phyloP scores from a whole-genome alignment of 64 coral and sea anemone genomes.

The Pocillopora verrucosa region DNA sequence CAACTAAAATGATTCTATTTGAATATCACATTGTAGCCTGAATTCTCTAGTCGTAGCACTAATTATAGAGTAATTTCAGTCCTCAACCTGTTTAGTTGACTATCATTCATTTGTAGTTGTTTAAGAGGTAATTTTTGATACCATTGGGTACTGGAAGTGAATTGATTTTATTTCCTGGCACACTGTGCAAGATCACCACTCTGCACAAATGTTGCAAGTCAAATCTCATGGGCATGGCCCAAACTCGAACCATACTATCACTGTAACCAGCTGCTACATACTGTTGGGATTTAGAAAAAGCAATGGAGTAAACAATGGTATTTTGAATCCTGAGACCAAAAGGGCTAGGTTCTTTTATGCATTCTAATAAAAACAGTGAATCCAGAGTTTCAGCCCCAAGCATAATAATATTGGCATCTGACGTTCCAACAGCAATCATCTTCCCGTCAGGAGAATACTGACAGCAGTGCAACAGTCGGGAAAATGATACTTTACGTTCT shows the following conservation, averaged over 20 bases:
- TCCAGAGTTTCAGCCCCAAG: slow-evolving; percentile 45
- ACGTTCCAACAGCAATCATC: slow-evolving; percentile 76
- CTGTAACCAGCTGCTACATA: slow-evolving; percentile 87
- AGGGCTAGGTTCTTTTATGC: slow-evolving; percentile 39
- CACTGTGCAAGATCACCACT: slow-evolving; percentile 77
- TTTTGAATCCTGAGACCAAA: slow-evolving; percentile 49
- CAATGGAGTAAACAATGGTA: slow-evolving; percentile 74
- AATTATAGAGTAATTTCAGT: no score
- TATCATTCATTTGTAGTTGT: slow-evolving; percentile 1
- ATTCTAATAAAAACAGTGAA: slow-evolving; percentile 48
- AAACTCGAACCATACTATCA: slow-evolving; percentile 67
- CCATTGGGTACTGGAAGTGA: slow-evolving; percentile 68
- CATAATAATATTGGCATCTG: slow-evolving; percentile 75
- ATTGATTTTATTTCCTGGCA: slow-evolving; percentile 71
- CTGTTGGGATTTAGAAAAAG: slow-evolving; percentile 80
- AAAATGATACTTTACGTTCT: slow-evolving; percentile 66
- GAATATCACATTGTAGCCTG: no score
- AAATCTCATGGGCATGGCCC: slow-evolving; percentile 78
- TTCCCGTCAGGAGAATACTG: slow-evolving; percentile 76
- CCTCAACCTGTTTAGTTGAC: no score
- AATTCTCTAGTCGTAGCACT: no score
- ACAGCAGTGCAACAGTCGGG: slow-evolving; percentile 68
- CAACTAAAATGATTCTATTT: no score
- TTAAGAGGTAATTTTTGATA: slow-evolving; percentile 74
- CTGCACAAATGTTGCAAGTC: slow-evolving; percentile 80